Evolutionary conservation across 2,113 vertebrate genomes (phyloP).

Genomic region (Pardalotus punctatus): DNA sequence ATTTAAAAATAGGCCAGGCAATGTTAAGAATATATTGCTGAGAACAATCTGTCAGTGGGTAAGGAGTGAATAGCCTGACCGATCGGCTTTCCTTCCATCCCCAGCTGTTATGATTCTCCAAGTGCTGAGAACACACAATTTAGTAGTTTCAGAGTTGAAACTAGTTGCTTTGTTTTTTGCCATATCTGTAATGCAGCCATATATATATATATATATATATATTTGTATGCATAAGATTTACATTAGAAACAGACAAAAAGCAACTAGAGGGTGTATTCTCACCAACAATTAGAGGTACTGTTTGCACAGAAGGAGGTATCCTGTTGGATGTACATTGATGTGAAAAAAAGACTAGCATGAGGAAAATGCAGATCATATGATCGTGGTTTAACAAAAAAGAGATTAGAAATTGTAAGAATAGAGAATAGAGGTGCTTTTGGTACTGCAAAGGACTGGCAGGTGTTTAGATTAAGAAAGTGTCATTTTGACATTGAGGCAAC

Average conservation of each 20-base stretch:
- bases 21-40: background rate
- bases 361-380: background rate
- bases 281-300: background rate
- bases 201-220: too few species aligned
- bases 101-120: background rate
- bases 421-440: background rate
- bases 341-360: background rate
- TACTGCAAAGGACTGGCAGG: background rate
- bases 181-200: background rate
- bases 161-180: background rate
- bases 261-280: background rate
- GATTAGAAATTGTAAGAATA: background rate
- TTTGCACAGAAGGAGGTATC: background rate
- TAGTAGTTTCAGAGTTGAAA: background rate
- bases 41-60: background rate
- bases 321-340: background rate
- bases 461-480: slow-evolving; percentile 1
- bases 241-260: background rate
- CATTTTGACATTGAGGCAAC: background rate
- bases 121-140: background rate
- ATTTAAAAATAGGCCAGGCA: background rate
- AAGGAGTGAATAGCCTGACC: background rate
- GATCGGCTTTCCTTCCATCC: background rate
- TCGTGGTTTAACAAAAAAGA: background rate
- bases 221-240: background rate